These are phyloP conservation scores for Sarcophaga caerulescens DNA, from an alignment of 2,888 invertebrate species.

Conservation along the genomic window DNA sequence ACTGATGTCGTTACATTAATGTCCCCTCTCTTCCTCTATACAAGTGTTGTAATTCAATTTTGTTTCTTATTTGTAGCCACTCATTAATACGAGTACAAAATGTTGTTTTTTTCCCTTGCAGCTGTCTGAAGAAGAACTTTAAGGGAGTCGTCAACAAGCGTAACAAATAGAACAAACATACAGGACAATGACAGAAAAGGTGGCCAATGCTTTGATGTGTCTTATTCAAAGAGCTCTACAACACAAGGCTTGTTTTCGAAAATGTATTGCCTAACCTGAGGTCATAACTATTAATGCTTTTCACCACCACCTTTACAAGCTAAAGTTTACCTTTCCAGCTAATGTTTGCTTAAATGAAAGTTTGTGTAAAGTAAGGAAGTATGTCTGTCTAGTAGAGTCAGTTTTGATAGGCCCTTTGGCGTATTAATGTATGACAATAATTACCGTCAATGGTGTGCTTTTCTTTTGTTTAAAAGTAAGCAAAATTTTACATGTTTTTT, in stretches of 20 bases:
- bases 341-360: no score
- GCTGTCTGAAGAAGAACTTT: neutral
- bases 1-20: neutral
- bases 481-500: constrained; percentile 5
- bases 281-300: neutral
- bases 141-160: no score
- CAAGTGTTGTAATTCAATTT: neutral
- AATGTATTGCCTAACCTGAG: neutral
- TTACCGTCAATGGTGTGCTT: constrained; percentile 18
- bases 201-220: neutral
- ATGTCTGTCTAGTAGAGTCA: neutral
- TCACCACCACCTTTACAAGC: no score
- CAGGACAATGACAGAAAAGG: neutral
- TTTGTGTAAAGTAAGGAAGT: no score
- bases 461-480: neutral
- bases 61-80: neutral
- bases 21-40: neutral
- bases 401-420: no score
- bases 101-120: neutral
- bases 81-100: neutral
- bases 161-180: neutral
- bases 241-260: neutral
- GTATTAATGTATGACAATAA: constrained; percentile 34
- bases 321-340: no score
- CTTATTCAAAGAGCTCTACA: neutral